Base-by-base conservation (phyloP, 2,113 vertebrate genomes). In the Proterorhinus semilunaris region DNA sequence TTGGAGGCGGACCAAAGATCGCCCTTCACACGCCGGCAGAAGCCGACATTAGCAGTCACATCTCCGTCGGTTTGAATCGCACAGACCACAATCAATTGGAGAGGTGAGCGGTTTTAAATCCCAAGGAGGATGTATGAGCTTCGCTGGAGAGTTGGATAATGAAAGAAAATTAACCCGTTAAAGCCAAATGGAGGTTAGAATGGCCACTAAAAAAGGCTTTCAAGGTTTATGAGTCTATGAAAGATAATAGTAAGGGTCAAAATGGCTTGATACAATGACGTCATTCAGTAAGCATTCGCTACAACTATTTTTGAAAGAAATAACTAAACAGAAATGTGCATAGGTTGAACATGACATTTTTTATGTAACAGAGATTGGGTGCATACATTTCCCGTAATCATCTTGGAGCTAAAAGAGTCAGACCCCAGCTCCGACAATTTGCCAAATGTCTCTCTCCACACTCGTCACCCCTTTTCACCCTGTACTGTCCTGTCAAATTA, bases 61-160 rank as follows among this genome's bases (percentile, higher is more conserved):
- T 52, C 27, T 36, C 42, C 16, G 8, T 65, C n/a, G 78, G 76
- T 43, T 77, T 68, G 72, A 80, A 82, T 79, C 78, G 71, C 52
- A 27, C 45, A 43, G 13, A 21, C 45, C 1, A 17, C 13, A 72
- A 86, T 88, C 84, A 72, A 85, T 79, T 44, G 62, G 21, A 36
- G 44, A 58, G 58, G 17, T 15, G 10, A 58, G 43, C 16, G 11
- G 61, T 62, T 68, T 76, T 49, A 70, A 68, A 62, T 82, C 61
- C 36, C 61, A 79, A 74, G 63, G 49, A 10, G 10, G 0, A 4
- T 4, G 62, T 49, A 13, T 6, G 55, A 59, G 57, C 57, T 8
- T 59, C 27, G n/a, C 36, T 44, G 7, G 27, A 44, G 57, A 42
- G 12, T 3, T 36, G 12, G 57, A 59, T 44, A 59, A 59, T 59